Evolutionary conservation across 2,113 vertebrate species (phyloP), one percentile per base, ranked within the genome.

Genomic region (Rhinoptilus africanus): DNA sequence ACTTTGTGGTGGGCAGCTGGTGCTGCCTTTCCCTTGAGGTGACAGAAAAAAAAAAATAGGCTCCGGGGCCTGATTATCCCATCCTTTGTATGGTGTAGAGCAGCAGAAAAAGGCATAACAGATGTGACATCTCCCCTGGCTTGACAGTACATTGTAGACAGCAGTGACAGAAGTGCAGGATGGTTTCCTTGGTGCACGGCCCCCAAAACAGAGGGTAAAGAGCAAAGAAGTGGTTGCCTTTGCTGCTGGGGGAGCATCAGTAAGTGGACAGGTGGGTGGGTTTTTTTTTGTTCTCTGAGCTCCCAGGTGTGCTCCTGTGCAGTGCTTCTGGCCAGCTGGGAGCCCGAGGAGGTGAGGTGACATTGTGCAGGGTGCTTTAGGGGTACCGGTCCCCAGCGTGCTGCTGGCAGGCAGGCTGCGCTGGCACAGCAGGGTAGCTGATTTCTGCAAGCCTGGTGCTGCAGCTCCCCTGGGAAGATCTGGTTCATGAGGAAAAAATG

Each of bases 1-100:
- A 76, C 41, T 63, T 75, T 32, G 39, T 73, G 69, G 74, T 94
- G 74, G 90, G 91, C 93, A 96, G 91, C 64, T 96, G 90, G 63
- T 81, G 48, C 72, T 94, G 57, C 30, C 37, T 91, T 91, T 71
- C 63, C 69, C 89, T 89, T 78, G 72, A 96, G 74, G 86, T 92
- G 69, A 43, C 22, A 9, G 12, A 1, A 37, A 78, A 69, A 4
- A 41, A 37, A 54, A 39, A 56, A 34, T 12, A 22, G 41, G 21
- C 90, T 95, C 37, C 10, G 19, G 73, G 83, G 63, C 50, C 28
- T 86, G 28, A 90, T 92, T 92, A 92, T 92, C 34, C 45, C 41
- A 82, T 90, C 59, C 48, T 89, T 94, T 84, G 30, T 77, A 50
- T 56, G 85, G 56, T 86, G 60, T 30, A 32, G 43, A 83, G 32